Conservation (phyloP, 2,113 vertebrate genomes). For the Chrysemys picta region DNA sequence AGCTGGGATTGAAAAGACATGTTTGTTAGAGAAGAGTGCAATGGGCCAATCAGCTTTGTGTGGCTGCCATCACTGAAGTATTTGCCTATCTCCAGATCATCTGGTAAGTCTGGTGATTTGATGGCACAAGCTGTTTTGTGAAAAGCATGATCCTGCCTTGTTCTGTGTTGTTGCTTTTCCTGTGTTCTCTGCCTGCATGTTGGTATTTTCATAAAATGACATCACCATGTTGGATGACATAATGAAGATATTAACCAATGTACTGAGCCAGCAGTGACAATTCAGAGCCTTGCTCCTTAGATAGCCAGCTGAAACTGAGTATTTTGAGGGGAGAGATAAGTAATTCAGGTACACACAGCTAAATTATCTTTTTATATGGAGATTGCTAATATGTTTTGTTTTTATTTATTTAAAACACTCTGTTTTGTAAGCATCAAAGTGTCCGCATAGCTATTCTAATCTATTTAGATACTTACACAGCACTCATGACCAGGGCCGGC, state of each 20-base stretch:
- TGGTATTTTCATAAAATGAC: neutral
- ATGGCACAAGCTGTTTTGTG: slow-evolving; percentile 30
- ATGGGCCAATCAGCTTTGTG: slow-evolving; percentile 70
- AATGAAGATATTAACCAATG: neutral
- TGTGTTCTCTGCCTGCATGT: rapidly evolving
- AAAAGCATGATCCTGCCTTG: neutral
- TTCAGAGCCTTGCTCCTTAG: neutral
- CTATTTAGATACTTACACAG: no score
- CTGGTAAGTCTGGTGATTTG: slow-evolving; percentile 46
- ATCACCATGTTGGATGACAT: neutral
- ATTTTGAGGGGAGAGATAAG: neutral
- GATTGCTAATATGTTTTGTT: neutral
- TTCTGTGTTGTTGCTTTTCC: slow-evolving; percentile 1
- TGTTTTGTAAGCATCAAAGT: no score
- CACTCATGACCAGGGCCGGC: no score
- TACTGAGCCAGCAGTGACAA: neutral
- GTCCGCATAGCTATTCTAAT: no score
- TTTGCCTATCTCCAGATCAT: slow-evolving; percentile 39
- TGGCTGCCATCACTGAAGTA: slow-evolving; percentile 29
- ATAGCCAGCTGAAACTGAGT: neutral
- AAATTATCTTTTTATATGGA: neutral
- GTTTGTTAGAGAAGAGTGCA: slow-evolving; percentile 70
- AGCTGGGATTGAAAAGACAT: slow-evolving; percentile 63
- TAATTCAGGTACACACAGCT: neutral
- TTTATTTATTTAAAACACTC: neutral